Conservation (phyloP, 2,888 invertebrate genomes). For the Hydropsyche betteni region DNA sequence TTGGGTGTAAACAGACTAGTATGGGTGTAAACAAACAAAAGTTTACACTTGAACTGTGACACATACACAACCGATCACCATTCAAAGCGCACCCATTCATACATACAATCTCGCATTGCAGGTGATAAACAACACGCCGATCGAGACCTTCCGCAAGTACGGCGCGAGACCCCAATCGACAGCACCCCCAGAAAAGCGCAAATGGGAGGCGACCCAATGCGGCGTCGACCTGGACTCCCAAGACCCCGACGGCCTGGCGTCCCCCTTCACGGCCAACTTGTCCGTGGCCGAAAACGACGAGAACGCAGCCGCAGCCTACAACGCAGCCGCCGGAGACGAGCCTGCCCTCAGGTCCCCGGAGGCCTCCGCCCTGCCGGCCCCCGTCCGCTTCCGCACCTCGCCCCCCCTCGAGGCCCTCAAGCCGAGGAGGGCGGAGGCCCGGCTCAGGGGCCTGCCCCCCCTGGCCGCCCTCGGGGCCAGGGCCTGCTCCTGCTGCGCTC, state of each 20-base stretch:
- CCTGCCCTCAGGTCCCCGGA: constrained; percentile 53
- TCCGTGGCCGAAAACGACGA: constrained; percentile 59
- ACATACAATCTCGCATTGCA: constrained; percentile 24
- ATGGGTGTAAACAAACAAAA: too few relatives aligned
- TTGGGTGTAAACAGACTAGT: too few relatives aligned
- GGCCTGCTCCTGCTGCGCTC: constrained; percentile 50
- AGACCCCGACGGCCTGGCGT: constrained; percentile 43
- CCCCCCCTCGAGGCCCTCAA: constrained; percentile 90
- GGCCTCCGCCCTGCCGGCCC: constrained; percentile 69
- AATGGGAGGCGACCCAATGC: constrained; percentile 72
- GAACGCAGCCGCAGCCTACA: constrained; percentile 62
- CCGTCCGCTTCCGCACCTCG: constrained; percentile 90
- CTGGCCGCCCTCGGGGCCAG: constrained; percentile 52
- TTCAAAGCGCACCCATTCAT: too few relatives aligned
- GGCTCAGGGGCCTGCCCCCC: constrained; percentile 53
- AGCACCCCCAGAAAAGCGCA: constrained; percentile 76
- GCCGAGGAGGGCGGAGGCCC: constrained; percentile 68
- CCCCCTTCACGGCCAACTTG: constrained; percentile 50
- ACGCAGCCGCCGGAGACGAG: constrained; percentile 56
- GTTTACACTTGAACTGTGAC: too few relatives aligned
- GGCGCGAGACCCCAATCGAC: constrained; percentile 62
- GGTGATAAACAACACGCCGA: constrained; percentile 51
- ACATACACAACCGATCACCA: too few relatives aligned
- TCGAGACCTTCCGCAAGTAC: constrained; percentile 53
- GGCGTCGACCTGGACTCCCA: constrained; percentile 36